Percentiles rank a stretch among this genome's conserved stretches.
These are phyloP conservation scores for Acanthochromis polyacanthus DNA, from an alignment of 2,113 vertebrate species.

Conservation along the genomic window DNA sequence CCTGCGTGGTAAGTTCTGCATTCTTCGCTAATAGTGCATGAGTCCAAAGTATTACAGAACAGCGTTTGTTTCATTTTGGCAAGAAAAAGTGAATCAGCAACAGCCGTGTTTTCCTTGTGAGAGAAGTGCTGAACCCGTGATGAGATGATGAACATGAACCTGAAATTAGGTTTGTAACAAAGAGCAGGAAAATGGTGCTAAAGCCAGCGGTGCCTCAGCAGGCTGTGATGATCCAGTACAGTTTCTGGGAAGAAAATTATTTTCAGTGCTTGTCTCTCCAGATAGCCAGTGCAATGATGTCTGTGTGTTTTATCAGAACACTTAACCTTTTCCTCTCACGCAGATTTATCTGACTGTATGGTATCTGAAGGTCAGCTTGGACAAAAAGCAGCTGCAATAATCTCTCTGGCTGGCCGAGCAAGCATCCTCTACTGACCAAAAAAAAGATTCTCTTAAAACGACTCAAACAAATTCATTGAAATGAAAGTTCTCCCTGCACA, in stretches of 20 bases:
- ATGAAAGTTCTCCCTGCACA: no score
- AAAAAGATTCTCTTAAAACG: conserved; percentile 54
- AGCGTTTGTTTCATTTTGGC: not conserved
- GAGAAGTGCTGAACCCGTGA: not conserved
- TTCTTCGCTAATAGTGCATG: not conserved
- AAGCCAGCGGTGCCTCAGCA: no score
- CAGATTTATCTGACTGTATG: conserved; percentile 1
- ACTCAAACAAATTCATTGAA: conserved; percentile 5
- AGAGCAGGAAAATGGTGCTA: no score
- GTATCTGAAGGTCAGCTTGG: conserved; percentile 17
- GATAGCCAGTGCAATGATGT: not conserved
- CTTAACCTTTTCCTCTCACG: conserved; percentile 6
- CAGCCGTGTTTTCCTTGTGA: conserved; percentile 7
- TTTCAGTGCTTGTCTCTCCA: not conserved
- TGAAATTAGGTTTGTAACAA: not conserved
- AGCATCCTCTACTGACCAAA: conserved; percentile 34
- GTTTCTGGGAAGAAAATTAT: no score
- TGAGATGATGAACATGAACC: not conserved
- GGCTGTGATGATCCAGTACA: no score
- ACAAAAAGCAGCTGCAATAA: conserved; percentile 38
- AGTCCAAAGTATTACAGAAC: conserved; percentile 5
- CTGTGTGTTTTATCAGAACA: conserved; percentile 2
- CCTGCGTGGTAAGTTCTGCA: not conserved
- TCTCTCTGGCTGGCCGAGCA: conserved; percentile 3
- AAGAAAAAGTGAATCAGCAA: not conserved